Conservation (phyloP, 2,113 vertebrate genomes). For the Muntiacus muntjak region DNA sequence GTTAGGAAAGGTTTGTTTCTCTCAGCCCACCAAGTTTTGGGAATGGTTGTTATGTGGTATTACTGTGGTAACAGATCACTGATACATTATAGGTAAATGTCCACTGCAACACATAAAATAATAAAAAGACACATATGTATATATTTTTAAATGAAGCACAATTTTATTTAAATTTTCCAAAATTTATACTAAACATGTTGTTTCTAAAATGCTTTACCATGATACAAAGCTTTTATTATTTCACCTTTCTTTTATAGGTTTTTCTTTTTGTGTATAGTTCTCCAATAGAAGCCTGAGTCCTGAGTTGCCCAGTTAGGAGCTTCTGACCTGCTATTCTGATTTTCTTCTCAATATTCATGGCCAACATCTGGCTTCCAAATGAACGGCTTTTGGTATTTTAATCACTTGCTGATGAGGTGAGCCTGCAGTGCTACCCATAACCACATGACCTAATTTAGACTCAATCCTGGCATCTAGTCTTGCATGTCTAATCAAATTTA, state of each 20-base stretch:
- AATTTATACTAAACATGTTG: slow-evolving; percentile 52
- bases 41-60: neutral
- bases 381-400: slow-evolving; percentile 90
- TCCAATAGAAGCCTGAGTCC: slow-evolving; percentile 88
- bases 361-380: slow-evolving; percentile 96
- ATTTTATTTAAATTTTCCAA: slow-evolving; percentile 81
- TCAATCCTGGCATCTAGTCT: neutral
- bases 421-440: slow-evolving; percentile 91
- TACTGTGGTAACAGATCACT: neutral
- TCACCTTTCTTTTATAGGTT: slow-evolving; percentile 45
- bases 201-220: slow-evolving; percentile 59
- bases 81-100: neutral
- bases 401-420: neutral
- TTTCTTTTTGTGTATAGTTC: neutral
- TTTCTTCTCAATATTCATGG: slow-evolving; percentile 98
- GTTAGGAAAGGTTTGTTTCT: neutral
- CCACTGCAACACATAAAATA: neutral
- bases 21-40: neutral
- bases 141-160: slow-evolving; percentile 61
- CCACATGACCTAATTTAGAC: slow-evolving; percentile 85
- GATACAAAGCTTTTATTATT: slow-evolving; percentile 52
- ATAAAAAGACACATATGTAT: neutral
- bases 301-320: slow-evolving; percentile 90
- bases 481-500: neutral
- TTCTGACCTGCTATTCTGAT: slow-evolving; percentile 78